Conservation (phyloP, 2,113 vertebrate species). For the Gobius niger region DNA sequence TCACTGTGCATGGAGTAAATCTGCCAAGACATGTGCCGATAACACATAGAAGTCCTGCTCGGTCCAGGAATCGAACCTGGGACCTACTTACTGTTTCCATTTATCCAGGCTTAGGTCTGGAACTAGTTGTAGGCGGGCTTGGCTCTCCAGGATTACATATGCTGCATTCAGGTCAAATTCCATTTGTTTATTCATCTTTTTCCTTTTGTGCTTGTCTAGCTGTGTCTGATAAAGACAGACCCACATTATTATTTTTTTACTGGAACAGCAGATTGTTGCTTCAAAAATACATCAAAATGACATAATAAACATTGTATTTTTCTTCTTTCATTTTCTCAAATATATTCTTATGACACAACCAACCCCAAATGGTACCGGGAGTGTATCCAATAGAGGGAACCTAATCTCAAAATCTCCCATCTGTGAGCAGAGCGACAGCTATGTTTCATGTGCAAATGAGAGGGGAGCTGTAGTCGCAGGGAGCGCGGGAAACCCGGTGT, state of each 20-base stretch:
- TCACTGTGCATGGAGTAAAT: no score
- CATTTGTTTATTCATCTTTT: not conserved
- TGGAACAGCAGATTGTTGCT: not conserved
- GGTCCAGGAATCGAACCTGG: no score
- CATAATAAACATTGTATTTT: not conserved
- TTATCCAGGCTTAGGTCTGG: no score
- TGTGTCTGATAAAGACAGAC: not conserved
- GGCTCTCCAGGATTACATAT: no score
- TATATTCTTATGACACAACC: not conserved
- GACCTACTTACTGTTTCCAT: no score
- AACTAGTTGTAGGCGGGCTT: no score
- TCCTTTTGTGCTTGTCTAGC: not conserved
- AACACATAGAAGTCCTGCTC: no score
- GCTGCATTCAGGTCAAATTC: no score
- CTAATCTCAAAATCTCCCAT: slow-evolving; percentile 37
- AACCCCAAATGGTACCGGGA: not conserved
- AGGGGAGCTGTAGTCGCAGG: slow-evolving; percentile 16
- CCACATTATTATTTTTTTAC: not conserved
- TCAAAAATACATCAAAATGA: not conserved
- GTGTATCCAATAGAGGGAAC: slow-evolving; percentile 28
- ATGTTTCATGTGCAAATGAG: slow-evolving; percentile 18
- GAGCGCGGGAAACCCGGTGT: slow-evolving; percentile 9
- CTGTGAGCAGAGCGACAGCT: slow-evolving; percentile 12
- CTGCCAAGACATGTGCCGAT: no score
- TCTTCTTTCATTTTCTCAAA: not conserved